phyloP scores from a whole-genome alignment of 2,113 vertebrate genomes.

The Pycnonotus jocosus region DNA sequence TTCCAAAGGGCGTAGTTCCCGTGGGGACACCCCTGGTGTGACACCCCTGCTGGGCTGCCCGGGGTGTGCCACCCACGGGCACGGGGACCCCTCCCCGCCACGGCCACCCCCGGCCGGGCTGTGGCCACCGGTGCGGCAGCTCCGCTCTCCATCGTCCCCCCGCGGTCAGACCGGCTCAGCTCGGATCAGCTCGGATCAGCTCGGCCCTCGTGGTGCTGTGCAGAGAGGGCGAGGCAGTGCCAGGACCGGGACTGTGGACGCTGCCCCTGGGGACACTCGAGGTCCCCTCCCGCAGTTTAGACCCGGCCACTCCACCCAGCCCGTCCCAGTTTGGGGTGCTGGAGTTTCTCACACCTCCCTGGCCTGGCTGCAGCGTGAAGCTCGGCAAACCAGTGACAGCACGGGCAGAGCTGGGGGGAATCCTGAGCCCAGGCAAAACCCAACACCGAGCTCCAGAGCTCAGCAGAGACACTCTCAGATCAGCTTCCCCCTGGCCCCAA shows the following conservation, averaged over 20 bases:
- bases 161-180: fast-evolving
- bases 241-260: fast-evolving
- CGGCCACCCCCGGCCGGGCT: neutral
- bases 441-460: neutral
- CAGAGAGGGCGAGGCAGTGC: neutral
- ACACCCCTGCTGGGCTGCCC: too few species aligned
- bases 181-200: neutral
- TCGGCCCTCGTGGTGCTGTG: neutral
- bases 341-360: neutral
- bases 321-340: neutral
- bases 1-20: constrained; percentile 60
- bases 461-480: neutral
- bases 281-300: neutral
- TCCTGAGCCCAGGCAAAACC: neutral
- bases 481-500: fast-evolving
- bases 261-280: neutral
- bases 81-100: neutral
- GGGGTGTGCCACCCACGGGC: too few species aligned
- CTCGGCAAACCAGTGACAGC: neutral
- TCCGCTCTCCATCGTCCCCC: neutral
- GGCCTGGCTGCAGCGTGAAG: neutral
- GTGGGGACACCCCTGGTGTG: neutral
- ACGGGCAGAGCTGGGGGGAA: neutral
- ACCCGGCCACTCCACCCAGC: neutral
- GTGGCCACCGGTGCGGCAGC: neutral